Conservation (phyloP, 2,113 vertebrate species). For the Pituophis catenifer region DNA sequence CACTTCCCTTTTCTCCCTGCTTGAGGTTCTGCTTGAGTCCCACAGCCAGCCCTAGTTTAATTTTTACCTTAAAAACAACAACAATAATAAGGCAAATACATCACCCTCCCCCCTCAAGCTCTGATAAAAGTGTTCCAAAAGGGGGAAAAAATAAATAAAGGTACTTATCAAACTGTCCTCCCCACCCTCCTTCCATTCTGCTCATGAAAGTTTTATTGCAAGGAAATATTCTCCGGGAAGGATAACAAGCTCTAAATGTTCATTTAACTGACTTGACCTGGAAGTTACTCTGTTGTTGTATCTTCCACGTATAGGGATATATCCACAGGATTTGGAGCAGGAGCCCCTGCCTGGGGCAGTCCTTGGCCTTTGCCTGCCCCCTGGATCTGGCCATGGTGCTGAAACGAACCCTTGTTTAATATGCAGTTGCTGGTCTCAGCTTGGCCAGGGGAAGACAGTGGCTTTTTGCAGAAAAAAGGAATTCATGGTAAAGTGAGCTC, state of each 20-base stretch:
- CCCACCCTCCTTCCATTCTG: not conserved
- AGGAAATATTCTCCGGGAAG: not conserved
- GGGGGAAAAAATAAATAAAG: not conserved
- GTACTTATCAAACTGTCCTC: not conserved
- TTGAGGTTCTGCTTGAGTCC: not conserved
- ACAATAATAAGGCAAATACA: not conserved
- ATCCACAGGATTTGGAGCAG: not conserved
- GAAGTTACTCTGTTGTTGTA: not conserved
- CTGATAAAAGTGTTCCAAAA: not conserved
- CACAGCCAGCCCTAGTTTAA: not conserved
- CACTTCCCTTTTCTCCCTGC: not conserved
- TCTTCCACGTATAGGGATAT: not conserved
- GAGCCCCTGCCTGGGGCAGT: not conserved
- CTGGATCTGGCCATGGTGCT: slow-evolving; percentile 68
- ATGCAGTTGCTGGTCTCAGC: not conserved
- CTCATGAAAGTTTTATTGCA: not conserved
- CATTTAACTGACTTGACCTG: not conserved
- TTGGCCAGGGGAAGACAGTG: not conserved
- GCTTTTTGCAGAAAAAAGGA: accelerated
- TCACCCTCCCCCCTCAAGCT: not conserved
- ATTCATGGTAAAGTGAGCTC: accelerated
- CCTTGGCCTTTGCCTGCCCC: not conserved
- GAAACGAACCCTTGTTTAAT: slow-evolving; percentile 5
- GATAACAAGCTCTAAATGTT: not conserved
- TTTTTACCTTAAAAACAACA: not conserved